Conservation (phyloP, 2,797 vertebrate species). For the Sebastes minor region DNA sequence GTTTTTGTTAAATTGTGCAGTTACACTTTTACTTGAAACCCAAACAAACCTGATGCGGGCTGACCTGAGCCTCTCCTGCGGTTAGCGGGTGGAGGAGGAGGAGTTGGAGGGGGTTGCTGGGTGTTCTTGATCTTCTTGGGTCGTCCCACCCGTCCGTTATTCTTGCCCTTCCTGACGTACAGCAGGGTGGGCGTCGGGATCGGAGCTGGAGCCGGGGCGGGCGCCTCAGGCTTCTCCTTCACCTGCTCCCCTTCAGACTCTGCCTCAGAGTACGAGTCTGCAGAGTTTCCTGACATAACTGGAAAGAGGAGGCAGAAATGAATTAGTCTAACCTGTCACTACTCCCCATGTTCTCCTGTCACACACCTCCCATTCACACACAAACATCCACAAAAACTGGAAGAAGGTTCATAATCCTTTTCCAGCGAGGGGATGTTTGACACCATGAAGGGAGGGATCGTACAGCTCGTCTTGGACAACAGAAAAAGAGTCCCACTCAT, state of each 20-base stretch:
- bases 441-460: background rate
- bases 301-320: background rate
- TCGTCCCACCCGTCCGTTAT: slow-evolving; percentile 74
- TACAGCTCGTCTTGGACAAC: background rate
- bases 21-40: background rate
- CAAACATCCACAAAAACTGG: background rate
- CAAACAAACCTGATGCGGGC: slow-evolving; percentile 58
- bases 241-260: slow-evolving; percentile 80
- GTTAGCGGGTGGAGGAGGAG: slow-evolving; percentile 35
- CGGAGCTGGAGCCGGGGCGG: background rate
- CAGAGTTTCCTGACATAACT: slow-evolving; percentile 89
- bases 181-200: slow-evolving; percentile 69
- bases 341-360: background rate
- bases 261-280: slow-evolving; percentile 82
- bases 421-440: background rate
- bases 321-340: background rate
- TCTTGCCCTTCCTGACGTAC: slow-evolving; percentile 78
- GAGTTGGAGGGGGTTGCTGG: slow-evolving; percentile 11
- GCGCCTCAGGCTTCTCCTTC: slow-evolving; percentile 71
- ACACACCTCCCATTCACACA: background rate
- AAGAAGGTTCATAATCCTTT: background rate
- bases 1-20: background rate
- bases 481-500: background rate
- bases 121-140: slow-evolving; percentile 77
- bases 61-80: slow-evolving; percentile 80